Evolutionary conservation across 1,140 invertebrate genomes (phyloP), one percentile per base, ranked within the genome.

Genomic region (Littorina saxatilis): DNA sequence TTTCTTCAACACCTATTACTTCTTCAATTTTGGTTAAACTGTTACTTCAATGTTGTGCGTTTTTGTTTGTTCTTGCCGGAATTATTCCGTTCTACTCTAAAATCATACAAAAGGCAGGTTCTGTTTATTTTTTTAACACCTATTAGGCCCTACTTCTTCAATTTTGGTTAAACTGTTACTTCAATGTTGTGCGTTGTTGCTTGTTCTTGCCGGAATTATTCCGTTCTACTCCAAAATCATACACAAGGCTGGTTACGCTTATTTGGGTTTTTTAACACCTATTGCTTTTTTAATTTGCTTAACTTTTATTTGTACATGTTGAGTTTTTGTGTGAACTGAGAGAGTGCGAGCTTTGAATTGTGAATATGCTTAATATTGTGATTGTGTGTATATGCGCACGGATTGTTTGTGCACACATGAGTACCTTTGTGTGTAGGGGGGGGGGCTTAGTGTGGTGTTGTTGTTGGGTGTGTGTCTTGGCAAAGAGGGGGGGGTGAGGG

Each of bases 81-180:
- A 85, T 89, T 66, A 82, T 89, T 17, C 87, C 87, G 27, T 88
- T 89, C 55, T 89, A 89, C 74, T 85, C 86, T n/a, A 83, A 85
- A 23, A 90, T 90, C 63, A 73, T 82, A 27, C 70, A 85, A 63
- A 80, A 86, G 86, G 89, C 89, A 79, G 81, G 77, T n/a, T 32
- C 23, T n/a, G 17, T 32, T n/a, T 82, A 39, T 1, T 27, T 29
- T 11, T 37, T 66, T 7, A 29, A 7, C 63, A 13, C 32, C 63
- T n/a, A 9, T 13, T 17, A n/a, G 29, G 29, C 3, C 39, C 2
- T 72, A 37, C 5, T 5, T 37, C 5, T 74, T 37, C 70, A 5
- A 35, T 35, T 74, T 37, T 37, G 5, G n/a, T n/a, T n/a, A n/a
- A n/a, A n/a, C n/a, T 70, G 13, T 70, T 20, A 13, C 39, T 27